A percentile compares a stretch with the other conserved stretches of the same genome.
Evolutionary conservation across 2,797 vertebrate species (phyloP).

Genomic region (Chrysocyon brachyurus): DNA sequence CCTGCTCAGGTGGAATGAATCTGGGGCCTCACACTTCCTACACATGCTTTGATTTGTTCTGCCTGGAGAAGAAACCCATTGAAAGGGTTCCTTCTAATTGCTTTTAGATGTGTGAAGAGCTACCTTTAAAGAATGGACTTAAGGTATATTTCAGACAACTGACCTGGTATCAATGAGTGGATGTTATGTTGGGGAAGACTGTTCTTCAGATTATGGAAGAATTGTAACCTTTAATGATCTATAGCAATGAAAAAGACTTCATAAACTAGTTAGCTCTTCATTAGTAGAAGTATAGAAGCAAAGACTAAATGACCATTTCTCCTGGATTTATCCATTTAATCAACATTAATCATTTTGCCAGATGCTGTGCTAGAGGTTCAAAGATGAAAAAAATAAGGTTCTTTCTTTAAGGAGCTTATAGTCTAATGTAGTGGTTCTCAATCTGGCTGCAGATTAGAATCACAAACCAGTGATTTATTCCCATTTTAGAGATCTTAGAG

Average conservation of each 20-base stretch:
- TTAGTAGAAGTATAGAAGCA: not conserved
- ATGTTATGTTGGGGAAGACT: not conserved
- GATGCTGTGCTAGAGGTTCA: not conserved
- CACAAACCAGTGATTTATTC: conserved; percentile 8
- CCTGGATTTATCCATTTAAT: conserved; percentile 12
- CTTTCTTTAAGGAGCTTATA: not conserved
- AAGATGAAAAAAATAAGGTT: not conserved
- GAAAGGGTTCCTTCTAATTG: not conserved
- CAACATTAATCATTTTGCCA: not conserved
- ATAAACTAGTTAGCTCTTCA: not conserved
- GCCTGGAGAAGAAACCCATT: not conserved
- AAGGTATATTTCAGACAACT: not conserved
- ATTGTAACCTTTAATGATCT: not conserved
- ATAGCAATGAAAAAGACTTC: not conserved
- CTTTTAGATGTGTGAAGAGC: not conserved
- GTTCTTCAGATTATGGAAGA: not conserved
- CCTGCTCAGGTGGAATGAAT: not conserved
- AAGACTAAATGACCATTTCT: not conserved
- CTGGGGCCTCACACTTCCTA: not conserved
- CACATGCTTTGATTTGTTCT: not conserved
- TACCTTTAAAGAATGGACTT: not conserved
- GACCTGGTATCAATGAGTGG: not conserved
- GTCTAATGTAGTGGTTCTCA: not conserved
- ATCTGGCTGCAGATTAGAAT: not conserved
- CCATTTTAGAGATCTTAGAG: not conserved